Base-by-base conservation (phyloP, 2,888 invertebrate species). In the Tetragonula carbonaria region DNA sequence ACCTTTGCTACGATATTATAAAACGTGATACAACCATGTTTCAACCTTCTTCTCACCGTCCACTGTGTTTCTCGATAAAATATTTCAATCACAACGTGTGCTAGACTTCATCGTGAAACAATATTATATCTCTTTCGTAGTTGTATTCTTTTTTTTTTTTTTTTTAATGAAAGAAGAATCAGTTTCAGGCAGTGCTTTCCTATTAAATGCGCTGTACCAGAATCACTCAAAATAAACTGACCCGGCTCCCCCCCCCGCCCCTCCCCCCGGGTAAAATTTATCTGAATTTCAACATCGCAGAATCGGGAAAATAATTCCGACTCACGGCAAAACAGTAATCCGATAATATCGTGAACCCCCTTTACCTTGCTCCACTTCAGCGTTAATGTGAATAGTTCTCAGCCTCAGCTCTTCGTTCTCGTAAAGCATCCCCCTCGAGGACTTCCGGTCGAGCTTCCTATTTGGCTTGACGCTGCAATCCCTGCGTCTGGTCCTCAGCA, bases 391-490 rank as follows among this genome's bases (percentile, higher is more conserved):
- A 94, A 98, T 98, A 57, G 98, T 98, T 92, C 98, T 96, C 93
- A 98, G 95, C 89, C 98, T 96, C 75, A 98, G 95, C 95, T 98
- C 98, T 94, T 98, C 98, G 96, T 98, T 98, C 95, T 98, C 98
- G 95, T 97, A 98, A 91, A 98, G 97, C 98, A 98, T 98, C 88
- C 98, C 98, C 94, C 98, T 97, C 87, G 98, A 98, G 77, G 98
- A 98, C 95, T 98, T 98, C 93, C 98, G 96, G 95, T 98, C 98
- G 95, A 98, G 97, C 95, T 97, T 97, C 94, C 98, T 96, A 95
- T 98, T 98, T 88, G 98, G 98, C 94, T 98, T 98, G 95, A 97
- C 96, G 95, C 98, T 98, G 95, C 97, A 97, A 96, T 98, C 98
- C 91, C 97, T 96, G 93, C 98, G 96, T 91, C 98, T 96, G 94